A percentile compares a stretch with the other conserved stretches of the same genome.
phyloP scores from a whole-genome alignment of 2,888 invertebrate genomes.

The Spialia ferax region DNA sequence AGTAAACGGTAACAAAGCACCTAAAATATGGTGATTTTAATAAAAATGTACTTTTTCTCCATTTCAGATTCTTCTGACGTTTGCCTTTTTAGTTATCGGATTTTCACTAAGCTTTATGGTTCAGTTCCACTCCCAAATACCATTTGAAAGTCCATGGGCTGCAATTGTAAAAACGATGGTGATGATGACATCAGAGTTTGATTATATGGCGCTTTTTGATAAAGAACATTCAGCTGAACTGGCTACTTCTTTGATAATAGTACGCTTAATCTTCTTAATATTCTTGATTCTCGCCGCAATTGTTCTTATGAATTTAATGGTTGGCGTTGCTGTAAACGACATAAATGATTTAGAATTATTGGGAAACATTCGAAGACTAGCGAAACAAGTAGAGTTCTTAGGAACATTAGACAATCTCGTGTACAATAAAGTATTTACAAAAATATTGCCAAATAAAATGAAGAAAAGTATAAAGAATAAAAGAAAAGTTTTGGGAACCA shows the following conservation, averaged over 20 bases:
- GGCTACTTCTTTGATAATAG: conserved; percentile 71
- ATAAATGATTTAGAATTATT: conserved; percentile 85
- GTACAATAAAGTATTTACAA: conserved; percentile 73
- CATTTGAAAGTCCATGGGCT: conserved; percentile 83
- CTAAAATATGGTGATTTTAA: too few species aligned
- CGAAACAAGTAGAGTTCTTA: conserved; percentile 85
- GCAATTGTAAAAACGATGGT: conserved; percentile 86
- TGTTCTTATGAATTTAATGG: conserved; percentile 87
- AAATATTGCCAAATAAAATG: conserved; percentile 65
- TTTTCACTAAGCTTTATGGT: conserved; percentile 86
- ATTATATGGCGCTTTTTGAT: conserved; percentile 81
- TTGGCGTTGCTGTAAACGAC: conserved; percentile 87
- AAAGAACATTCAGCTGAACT: conserved; percentile 70
- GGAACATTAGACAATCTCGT: conserved; percentile 82
- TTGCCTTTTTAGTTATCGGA: conserved; percentile 82
- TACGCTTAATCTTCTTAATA: conserved; percentile 80
- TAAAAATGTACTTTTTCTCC: neutral
- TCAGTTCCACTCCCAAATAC: conserved; percentile 79
- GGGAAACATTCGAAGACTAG: conserved; percentile 83
- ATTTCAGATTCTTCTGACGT: conserved; percentile 78
- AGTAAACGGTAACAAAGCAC: too few species aligned
- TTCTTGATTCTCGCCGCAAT: conserved; percentile 86
- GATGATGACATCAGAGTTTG: conserved; percentile 88
- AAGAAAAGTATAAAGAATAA: conserved; percentile 69
- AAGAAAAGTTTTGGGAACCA: conserved; percentile 64